A percentile compares a stretch with the other conserved stretches of the same genome.
phyloP scores from a whole-genome alignment of 2,888 invertebrate species.

The Brenthis daphne region DNA sequence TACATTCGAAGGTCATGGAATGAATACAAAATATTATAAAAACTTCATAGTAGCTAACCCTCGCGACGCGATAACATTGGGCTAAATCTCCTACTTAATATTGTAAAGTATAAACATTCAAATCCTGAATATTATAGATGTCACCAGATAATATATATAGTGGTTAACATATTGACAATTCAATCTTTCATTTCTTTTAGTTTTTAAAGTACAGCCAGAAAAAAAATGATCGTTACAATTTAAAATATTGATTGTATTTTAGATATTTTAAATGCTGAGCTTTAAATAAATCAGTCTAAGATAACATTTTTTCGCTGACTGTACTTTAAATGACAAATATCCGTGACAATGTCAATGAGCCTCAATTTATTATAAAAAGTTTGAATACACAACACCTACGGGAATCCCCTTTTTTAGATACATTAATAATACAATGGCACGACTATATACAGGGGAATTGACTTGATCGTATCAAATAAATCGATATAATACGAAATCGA shows the following conservation, averaged over 20 bases:
- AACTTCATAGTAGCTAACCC: constrained; percentile 41
- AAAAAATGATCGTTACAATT: constrained; percentile 7
- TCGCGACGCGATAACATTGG: constrained; percentile 21
- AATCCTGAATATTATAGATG: constrained; percentile 58
- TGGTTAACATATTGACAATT: constrained; percentile 23
- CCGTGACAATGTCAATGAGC: constrained; percentile 46
- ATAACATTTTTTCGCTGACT: constrained; percentile 26
- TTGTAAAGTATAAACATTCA: constrained; percentile 61
- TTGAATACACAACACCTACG: constrained; percentile 61
- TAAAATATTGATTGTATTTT: neutral
- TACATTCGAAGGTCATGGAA: constrained; percentile 59
- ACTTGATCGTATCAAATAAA: constrained; percentile 56
- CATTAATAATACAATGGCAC: constrained; percentile 73
- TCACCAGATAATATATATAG: constrained; percentile 38
- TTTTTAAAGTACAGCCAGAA: constrained; percentile 24
- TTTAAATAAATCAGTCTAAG: too few relatives aligned
- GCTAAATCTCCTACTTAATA: constrained; percentile 50
- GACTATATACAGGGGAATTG: constrained; percentile 79
- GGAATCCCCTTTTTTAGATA: constrained; percentile 53
- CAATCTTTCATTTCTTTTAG: constrained; percentile 16
- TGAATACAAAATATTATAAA: constrained; percentile 80
- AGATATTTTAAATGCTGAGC: too few relatives aligned
- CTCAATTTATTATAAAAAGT: constrained; percentile 50
- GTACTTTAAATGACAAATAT: constrained; percentile 17
- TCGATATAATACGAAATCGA: constrained; percentile 16